phyloP scores from a whole-genome alignment of 2,113 vertebrate genomes.

The Chaenocephalus aceratus region DNA sequence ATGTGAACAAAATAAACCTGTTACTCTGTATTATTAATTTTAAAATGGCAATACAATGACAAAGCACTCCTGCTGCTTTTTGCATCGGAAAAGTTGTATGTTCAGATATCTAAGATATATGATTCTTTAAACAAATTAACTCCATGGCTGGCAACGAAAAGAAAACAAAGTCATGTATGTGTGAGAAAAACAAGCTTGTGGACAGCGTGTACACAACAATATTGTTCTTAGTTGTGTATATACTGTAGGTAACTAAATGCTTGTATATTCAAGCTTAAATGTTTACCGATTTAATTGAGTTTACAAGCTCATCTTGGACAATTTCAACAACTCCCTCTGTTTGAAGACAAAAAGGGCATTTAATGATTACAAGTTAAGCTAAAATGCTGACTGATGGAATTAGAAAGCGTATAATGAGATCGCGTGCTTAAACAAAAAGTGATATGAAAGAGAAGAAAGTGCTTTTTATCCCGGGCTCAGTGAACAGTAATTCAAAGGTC shows the following conservation, averaged over 20 bases:
- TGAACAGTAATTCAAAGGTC: slow-evolving; percentile 41
- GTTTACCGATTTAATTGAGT: not conserved
- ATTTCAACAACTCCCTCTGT: not conserved
- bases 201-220: too few species aligned
- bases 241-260: not conserved
- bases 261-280: not conserved
- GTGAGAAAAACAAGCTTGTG: not conserved
- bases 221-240: not conserved
- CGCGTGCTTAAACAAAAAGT: slow-evolving; percentile 23
- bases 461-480: slow-evolving; percentile 40
- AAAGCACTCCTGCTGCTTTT: slow-evolving; percentile 5
- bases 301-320: not conserved
- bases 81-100: not conserved
- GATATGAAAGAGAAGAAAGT: slow-evolving; percentile 41
- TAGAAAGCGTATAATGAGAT: slow-evolving; percentile 25
- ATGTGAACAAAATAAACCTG: slow-evolving; percentile 51
- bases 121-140: not conserved
- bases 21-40: slow-evolving; percentile 11
- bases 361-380: slow-evolving; percentile 17
- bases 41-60: not conserved
- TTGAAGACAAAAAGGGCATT: slow-evolving; percentile 25
- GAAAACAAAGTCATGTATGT: not conserved
- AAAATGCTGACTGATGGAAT: slow-evolving; percentile 43
- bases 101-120: not conserved
- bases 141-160: not conserved